Percentiles rank a stretch among this genome's conserved stretches.
phyloP scores from a whole-genome alignment of 1,140 invertebrate genomes.

The Bombus breviceps region DNA sequence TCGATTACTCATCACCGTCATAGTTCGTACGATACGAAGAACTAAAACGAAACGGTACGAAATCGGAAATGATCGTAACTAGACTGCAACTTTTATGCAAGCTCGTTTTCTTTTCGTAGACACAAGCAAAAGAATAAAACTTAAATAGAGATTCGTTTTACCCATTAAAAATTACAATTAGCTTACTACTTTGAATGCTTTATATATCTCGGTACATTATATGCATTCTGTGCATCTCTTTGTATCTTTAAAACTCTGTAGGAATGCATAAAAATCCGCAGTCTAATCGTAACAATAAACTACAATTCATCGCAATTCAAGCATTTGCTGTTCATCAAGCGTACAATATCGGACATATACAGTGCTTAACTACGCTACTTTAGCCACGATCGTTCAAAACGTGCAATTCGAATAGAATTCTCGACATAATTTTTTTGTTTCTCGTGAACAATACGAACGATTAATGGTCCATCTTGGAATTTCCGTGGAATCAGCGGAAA shows the following conservation, averaged over 20 bases:
- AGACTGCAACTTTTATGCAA: no score
- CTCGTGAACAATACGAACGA: neutral
- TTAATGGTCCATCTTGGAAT: conserved; percentile 19
- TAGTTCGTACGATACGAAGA: neutral
- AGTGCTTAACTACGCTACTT: conserved; percentile 10
- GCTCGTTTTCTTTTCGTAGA: no score
- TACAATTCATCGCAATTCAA: conserved; percentile 25
- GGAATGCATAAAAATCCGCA: no score
- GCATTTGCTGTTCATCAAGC: neutral
- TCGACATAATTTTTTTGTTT: neutral
- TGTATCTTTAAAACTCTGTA: no score
- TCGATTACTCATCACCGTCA: neutral
- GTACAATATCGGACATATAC: conserved; percentile 22
- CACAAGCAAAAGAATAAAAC: no score
- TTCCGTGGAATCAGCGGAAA: neutral
- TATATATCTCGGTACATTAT: no score
- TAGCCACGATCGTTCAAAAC: conserved; percentile 12
- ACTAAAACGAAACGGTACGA: neutral
- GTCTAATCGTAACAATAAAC: conserved; percentile 16
- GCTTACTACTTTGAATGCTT: no score
- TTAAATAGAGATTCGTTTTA: no score
- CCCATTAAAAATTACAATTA: no score
- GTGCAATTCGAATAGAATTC: neutral
- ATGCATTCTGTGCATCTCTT: no score
- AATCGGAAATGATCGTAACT: conserved; percentile 25